These are phyloP conservation scores for Slavum lentiscoides DNA, from an alignment of 2,888 invertebrate species.

Conservation along the genomic window DNA sequence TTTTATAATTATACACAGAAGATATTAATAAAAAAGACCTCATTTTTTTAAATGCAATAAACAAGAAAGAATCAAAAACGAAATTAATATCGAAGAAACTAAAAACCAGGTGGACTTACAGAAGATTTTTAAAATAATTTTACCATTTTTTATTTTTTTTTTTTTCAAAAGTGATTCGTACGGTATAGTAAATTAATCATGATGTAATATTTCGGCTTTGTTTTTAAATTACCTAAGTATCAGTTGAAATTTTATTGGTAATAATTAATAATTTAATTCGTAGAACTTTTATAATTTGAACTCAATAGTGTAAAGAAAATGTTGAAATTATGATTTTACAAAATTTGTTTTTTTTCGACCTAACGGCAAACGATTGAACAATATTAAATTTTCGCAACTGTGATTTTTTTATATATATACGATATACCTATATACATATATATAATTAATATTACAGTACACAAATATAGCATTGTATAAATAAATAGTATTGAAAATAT, in stretches of 20 bases:
- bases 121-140: constrained; percentile 30
- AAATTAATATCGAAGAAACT: constrained; percentile 10
- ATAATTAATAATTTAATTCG: too few relatives aligned
- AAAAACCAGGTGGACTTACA: constrained; percentile 32
- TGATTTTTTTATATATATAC: not conserved
- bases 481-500: constrained; percentile 41
- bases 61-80: constrained; percentile 21
- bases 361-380: not conserved
- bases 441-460: too few relatives aligned
- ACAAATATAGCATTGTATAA: not conserved
- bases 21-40: constrained; percentile 19
- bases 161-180: not conserved
- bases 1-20: constrained; percentile 18
- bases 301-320: not conserved
- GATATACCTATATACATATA: too few relatives aligned
- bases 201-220: not conserved
- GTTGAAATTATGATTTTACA: not conserved
- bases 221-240: not conserved
- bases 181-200: not conserved
- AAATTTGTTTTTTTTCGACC: not conserved
- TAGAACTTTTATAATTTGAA: not conserved
- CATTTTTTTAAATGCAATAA: constrained; percentile 2
- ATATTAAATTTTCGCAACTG: not conserved
- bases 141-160: not conserved
- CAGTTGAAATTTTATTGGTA: not conserved